phyloP scores from a whole-genome alignment of 37 sponge, comb jelly and placozoan species.

The Lycopodina hypogea region DNA sequence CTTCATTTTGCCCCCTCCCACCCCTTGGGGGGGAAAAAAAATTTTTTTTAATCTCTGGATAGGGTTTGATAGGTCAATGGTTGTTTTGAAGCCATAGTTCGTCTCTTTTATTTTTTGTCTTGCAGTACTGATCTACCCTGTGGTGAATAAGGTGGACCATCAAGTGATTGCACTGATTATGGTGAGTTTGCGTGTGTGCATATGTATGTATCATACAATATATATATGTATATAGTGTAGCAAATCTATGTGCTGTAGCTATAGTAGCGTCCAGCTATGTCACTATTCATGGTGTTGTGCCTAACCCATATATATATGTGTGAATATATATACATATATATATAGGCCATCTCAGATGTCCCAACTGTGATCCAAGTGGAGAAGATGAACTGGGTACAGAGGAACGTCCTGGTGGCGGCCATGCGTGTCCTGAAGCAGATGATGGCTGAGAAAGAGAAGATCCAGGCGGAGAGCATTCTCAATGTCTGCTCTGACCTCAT shows the following conservation, averaged over 20 bases:
- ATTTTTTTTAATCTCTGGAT: no score
- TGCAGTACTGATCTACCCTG: constrained; percentile 32
- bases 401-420: constrained; percentile 48
- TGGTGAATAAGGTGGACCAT: constrained; percentile 34
- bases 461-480: constrained; percentile 48
- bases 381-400: constrained; percentile 44
- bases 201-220: no score
- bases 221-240: no score
- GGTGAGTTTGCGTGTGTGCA: constrained; percentile 13
- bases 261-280: background rate
- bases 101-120: background rate
- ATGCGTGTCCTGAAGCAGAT: constrained; percentile 33
- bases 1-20: no score
- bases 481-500: constrained; percentile 55
- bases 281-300: background rate
- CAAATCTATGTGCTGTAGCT: background rate
- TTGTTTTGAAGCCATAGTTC: no score
- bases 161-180: constrained; percentile 41
- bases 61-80: no score
- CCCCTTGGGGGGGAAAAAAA: no score
- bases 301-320: no score
- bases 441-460: constrained; percentile 24
- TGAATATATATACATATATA: no score
- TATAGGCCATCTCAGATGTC: constrained; percentile 52
- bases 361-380: constrained; percentile 19